Conservation (phyloP, 30 jellyfish, hydroid and myxozoan species). For the Aurelia coerulea region DNA sequence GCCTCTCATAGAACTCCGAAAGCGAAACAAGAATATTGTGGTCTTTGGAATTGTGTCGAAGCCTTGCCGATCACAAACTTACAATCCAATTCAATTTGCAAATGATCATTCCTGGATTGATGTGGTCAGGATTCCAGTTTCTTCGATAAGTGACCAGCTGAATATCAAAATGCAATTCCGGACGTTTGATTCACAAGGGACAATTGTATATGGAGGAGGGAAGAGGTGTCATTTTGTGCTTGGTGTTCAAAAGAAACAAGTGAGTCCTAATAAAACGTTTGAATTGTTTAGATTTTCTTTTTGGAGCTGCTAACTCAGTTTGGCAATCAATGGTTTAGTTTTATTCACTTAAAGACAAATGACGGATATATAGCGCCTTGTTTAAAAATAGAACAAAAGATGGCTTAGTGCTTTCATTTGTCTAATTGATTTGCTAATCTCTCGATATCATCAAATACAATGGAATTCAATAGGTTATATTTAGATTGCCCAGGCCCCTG, state of each 20-base stretch:
- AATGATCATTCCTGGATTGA: constrained; percentile 53
- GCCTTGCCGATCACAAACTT: constrained; percentile 27
- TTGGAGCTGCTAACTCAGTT: not conserved
- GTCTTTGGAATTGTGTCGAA: constrained; percentile 28
- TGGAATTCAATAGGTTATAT: no score
- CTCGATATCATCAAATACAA: no score
- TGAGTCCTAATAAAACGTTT: not conserved
- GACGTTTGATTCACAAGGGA: constrained; percentile 74
- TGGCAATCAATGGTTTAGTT: not conserved
- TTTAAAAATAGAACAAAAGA: no score
- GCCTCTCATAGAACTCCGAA: constrained; percentile 49
- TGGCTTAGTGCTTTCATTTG: no score
- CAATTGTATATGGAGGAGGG: constrained; percentile 69
- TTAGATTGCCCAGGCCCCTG: no score
- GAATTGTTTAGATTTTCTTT: not conserved
- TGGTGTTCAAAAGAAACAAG: constrained; percentile 62
- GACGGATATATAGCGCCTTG: no score
- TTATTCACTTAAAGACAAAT: no score
- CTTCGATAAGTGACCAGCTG: constrained; percentile 34
- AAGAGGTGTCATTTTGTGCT: constrained; percentile 60
- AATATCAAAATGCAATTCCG: constrained; percentile 53
- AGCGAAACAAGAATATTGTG: constrained; percentile 38
- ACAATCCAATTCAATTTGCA: constrained; percentile 72
- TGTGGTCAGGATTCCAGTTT: constrained; percentile 47
- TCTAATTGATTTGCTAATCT: no score